A percentile compares a stretch with the other conserved stretches of the same genome.
Conservation (phyloP, 2,113 vertebrate species). For the Saccopteryx bilineata region DNA sequence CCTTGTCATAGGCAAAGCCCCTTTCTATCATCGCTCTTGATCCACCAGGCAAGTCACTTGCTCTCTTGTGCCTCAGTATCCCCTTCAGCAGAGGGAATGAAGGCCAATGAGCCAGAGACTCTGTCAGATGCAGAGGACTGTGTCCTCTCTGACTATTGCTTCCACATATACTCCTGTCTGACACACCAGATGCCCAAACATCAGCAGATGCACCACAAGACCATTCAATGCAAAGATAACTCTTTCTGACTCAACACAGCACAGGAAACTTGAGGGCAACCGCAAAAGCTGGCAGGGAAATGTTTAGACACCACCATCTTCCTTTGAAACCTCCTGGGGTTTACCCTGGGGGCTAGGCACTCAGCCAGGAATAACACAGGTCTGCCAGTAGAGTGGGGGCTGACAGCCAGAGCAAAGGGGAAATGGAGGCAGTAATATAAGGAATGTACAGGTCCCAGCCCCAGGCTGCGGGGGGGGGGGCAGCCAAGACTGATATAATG, state of each 20-base stretch:
- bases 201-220: not conserved
- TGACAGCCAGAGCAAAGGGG: not conserved
- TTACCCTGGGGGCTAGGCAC: constrained; percentile 4
- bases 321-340: constrained; percentile 57
- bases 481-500: not conserved
- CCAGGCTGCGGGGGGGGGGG: not conserved
- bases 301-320: constrained; percentile 44
- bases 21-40: not conserved
- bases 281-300: not conserved
- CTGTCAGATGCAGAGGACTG: not conserved
- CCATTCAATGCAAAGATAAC: not conserved
- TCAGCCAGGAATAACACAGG: constrained; percentile 46
- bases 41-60: not conserved
- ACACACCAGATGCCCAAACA: not conserved
- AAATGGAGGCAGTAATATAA: not conserved
- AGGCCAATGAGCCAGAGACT: not conserved
- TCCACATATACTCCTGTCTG: fast-evolving
- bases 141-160: not conserved
- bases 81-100: not conserved
- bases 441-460: not conserved
- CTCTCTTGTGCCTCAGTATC: constrained; percentile 28
- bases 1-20: not conserved
- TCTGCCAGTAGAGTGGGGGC: not conserved
- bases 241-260: not conserved
- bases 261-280: constrained; percentile 65